Conservation (phyloP, 2,888 invertebrate species). For the Chrysolina haemoptera region DNA sequence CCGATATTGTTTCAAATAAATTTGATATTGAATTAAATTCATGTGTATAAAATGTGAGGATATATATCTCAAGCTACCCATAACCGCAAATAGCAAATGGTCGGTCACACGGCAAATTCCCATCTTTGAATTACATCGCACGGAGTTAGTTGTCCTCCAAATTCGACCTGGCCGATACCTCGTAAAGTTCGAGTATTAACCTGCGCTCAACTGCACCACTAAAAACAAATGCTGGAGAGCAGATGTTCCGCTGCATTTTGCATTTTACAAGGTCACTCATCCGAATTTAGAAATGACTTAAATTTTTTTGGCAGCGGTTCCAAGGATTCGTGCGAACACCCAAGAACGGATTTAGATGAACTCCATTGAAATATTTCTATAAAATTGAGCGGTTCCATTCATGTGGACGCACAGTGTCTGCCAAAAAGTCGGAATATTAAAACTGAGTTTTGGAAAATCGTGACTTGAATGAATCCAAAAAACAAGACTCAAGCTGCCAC, state of each 20-base stretch:
- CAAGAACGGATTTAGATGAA: conserved; percentile 41
- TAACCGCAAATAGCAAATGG: too few relatives aligned
- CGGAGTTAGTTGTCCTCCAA: background rate
- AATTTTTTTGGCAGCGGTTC: conserved; percentile 64
- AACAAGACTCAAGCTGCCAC: too few relatives aligned
- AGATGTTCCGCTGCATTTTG: conserved; percentile 67
- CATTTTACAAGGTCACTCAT: conserved; percentile 62
- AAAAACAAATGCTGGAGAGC: conserved; percentile 40
- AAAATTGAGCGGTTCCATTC: conserved; percentile 15
- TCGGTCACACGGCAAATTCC: background rate
- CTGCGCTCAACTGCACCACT: conserved; percentile 19
- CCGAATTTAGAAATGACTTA: conserved; percentile 63
- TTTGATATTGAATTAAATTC: too few relatives aligned
- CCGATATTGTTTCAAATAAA: too few relatives aligned
- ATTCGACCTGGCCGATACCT: background rate
- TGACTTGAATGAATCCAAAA: too few relatives aligned
- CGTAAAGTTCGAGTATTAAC: conserved; percentile 8
- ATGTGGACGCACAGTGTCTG: background rate
- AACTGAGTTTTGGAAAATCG: too few relatives aligned
- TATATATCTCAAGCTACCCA: too few relatives aligned
- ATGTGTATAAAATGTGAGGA: too few relatives aligned
- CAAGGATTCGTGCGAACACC: conserved; percentile 58
- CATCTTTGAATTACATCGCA: background rate
- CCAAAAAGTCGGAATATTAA: background rate
- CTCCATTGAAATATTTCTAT: conserved; percentile 35